Evolutionary conservation across 2,797 vertebrate genomes (phyloP).

Genomic region (Clarias fuscus): DNA sequence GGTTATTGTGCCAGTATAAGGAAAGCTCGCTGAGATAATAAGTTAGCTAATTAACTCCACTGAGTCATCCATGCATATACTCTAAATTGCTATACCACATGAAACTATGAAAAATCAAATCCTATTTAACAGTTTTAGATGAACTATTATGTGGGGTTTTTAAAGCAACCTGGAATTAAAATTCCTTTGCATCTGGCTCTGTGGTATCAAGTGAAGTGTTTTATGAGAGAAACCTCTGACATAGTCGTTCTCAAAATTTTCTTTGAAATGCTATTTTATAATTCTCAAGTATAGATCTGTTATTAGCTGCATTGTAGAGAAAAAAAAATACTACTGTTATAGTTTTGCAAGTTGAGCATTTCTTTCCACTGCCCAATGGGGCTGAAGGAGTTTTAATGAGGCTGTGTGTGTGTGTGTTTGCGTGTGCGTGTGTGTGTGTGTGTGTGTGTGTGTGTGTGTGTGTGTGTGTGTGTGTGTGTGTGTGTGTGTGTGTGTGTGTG

Average conservation of each 20-base stretch:
- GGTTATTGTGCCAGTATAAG: constrained; percentile 37
- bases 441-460: constrained; percentile 20
- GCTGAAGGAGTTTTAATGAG: constrained; percentile 54
- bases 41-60: constrained; percentile 50
- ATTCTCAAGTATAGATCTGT: constrained; percentile 38
- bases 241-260: constrained; percentile 22
- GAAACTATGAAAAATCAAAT: constrained; percentile 24
- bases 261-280: constrained; percentile 28
- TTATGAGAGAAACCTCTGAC: constrained; percentile 2
- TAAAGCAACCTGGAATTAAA: background rate
- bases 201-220: constrained; percentile 32
- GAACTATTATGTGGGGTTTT: constrained; percentile 14
- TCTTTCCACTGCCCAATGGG: constrained; percentile 11
- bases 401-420: constrained; percentile 23
- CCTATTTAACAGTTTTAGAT: constrained; percentile 14
- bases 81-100: constrained; percentile 25
- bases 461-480: constrained; percentile 2
- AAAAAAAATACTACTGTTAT: background rate
- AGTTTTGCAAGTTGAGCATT: constrained; percentile 34
- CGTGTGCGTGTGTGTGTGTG: constrained; percentile 32
- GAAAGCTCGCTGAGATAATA: constrained; percentile 47
- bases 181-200: background rate
- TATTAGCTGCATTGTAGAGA: constrained; percentile 1
- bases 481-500: constrained; percentile 7
- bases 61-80: constrained; percentile 25